Base-by-base conservation (phyloP, 2,888 invertebrate genomes). In the Conus canariensis region DNA sequence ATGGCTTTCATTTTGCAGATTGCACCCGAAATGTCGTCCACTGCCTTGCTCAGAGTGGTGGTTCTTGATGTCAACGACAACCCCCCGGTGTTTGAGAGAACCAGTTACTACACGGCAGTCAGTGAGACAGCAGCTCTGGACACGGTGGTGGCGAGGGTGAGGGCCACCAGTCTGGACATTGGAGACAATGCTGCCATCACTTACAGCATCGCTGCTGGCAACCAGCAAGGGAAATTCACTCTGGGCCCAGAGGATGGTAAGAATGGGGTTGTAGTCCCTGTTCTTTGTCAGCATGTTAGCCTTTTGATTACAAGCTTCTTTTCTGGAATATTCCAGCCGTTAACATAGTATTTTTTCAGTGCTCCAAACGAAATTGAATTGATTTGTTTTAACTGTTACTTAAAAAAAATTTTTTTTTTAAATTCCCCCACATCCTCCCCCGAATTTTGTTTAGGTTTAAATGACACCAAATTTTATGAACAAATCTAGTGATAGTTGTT, bases 171-270 rank as follows among this genome's bases (percentile, higher is more conserved):
- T 16, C 98, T 98, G 95, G 99, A 99, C 96, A 97, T 98, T 80
- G 99, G 99, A 67, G 97, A 98, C 92, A 99, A 99, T 97, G 99
- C 99, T 0, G 98, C 98, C 96, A 98, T 99, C 89, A 97, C 97
- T 91, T 96, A 95, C 92, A 91, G 92, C 89, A 94, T 96, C 67
- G 93, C 93, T 59, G 94, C 94, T 70, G 96, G 95, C 58, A 95
- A 95, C 91, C 95, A 95, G 25, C 94, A 94, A 74, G 93, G 93
- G 14, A 94, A 94, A 89, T 96, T 96, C 91, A 90, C 89, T 8
- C 93, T 96, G 87, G 94, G 95, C 85, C 74, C 92, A n/a, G 91
- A 93, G 30, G 94, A 94, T 92, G 95, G 96, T 95, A 91, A 64
- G 58, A 16, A 64, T 10, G 64, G 64, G 45, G 45, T 45, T 45